A percentile compares a stretch with the other conserved stretches of the same genome.
These are phyloP conservation scores for Sphaerophoria rueppellii DNA, from an alignment of 2,888 invertebrate genomes.

Conservation along the genomic window DNA sequence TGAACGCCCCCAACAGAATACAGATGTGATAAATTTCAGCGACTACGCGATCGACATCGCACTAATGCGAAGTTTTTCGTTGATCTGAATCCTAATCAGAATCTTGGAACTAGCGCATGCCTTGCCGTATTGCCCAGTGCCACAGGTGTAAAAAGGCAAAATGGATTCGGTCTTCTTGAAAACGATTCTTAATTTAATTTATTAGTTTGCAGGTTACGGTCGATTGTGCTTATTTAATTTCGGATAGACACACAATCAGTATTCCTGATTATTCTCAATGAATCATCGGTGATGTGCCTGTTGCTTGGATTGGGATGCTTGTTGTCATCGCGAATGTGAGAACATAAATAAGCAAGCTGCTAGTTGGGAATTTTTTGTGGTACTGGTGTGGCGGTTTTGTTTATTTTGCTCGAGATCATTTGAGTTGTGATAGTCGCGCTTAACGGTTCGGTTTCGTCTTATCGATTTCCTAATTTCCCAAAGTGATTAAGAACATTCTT, in stretches of 20 bases:
- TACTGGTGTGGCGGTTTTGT: conserved; percentile 8
- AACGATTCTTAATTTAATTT: background rate
- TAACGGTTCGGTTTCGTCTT: conserved; percentile 17
- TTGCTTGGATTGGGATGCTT: background rate
- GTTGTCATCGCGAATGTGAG: conserved; percentile 34
- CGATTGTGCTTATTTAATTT: conserved; percentile 17
- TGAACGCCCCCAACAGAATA: conserved; percentile 47
- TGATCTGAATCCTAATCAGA: conserved; percentile 49
- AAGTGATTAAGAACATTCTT: background rate
- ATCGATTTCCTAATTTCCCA: conserved; percentile 1
- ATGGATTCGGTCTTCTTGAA: conserved; percentile 19
- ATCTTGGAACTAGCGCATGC: conserved; percentile 36
- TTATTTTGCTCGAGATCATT: conserved; percentile 34
- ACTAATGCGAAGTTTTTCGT: conserved; percentile 11
- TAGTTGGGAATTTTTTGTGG: conserved; percentile 2
- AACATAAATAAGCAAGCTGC: conserved; percentile 20
- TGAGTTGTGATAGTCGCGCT: conserved; percentile 48
- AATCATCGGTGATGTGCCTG: conserved; percentile 18
- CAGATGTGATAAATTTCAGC: conserved; percentile 17
- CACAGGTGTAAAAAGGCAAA: conserved; percentile 52
- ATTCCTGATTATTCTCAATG: conserved; percentile 47
- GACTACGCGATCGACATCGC: conserved; percentile 33
- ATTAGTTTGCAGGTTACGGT: conserved; percentile 20
- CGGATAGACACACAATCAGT: conserved; percentile 42
- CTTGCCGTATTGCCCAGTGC: background rate